A percentile compares a stretch with the other conserved stretches of the same genome.
phyloP scores from a whole-genome alignment of 2,888 invertebrate species.

The Troglohyphantes excavatus region DNA sequence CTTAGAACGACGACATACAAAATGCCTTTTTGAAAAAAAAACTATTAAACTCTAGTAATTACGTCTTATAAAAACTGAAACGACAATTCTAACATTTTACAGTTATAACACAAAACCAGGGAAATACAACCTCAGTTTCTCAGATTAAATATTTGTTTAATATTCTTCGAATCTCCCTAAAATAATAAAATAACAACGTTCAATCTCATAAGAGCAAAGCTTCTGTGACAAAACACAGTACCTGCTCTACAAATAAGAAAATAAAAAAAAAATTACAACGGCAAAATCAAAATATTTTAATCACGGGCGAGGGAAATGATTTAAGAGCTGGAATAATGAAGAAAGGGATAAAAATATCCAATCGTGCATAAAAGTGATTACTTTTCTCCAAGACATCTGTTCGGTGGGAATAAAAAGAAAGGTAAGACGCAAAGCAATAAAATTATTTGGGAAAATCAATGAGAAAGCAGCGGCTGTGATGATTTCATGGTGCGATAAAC shows the following conservation, averaged over 20 bases:
- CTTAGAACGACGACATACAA: too few relatives aligned
- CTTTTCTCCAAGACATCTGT: slow-evolving; percentile 45
- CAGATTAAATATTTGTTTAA: too few relatives aligned
- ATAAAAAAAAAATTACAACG: neutral
- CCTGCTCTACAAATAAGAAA: neutral
- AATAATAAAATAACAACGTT: neutral
- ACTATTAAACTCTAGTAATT: too few relatives aligned
- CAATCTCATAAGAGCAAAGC: neutral
- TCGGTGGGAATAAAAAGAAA: slow-evolving; percentile 14
- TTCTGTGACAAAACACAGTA: neutral
- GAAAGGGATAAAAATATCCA: slow-evolving; percentile 24
- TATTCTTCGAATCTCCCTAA: too few relatives aligned
- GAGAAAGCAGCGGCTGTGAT: slow-evolving; percentile 53
- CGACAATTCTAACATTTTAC: too few relatives aligned
- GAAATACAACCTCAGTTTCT: too few relatives aligned
- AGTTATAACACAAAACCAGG: too few relatives aligned
- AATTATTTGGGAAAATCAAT: slow-evolving; percentile 47
- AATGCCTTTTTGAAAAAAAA: too few relatives aligned
- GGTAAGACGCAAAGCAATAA: neutral
- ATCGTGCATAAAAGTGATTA: slow-evolving; percentile 60
- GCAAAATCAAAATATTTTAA: slow-evolving; percentile 63
- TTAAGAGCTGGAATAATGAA: slow-evolving; percentile 19
- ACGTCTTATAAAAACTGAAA: too few relatives aligned
- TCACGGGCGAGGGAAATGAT: slow-evolving; percentile 34
- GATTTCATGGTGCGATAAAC: slow-evolving; percentile 55